A percentile compares a stretch with the other conserved stretches of the same genome.
phyloP scores from a whole-genome alignment of 2,797 vertebrate species.

The Eleutherodactylus coqui region DNA sequence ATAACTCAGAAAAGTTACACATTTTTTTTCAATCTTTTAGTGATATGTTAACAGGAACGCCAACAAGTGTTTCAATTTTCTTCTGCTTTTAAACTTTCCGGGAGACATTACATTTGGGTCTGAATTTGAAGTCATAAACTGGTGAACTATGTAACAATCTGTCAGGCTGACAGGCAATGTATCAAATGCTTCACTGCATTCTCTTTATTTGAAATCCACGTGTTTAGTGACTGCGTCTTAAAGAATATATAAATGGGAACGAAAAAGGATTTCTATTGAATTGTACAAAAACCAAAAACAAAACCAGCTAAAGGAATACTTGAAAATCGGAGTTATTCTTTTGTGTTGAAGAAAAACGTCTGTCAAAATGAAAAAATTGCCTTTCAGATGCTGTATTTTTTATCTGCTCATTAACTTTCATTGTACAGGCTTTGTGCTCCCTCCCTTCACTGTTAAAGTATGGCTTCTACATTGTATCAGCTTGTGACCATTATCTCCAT shows the following conservation, averaged over 20 bases:
- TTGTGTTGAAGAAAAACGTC: background rate
- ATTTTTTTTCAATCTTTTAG: constrained; percentile 31
- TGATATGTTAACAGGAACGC: constrained; percentile 48
- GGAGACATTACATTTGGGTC: constrained; percentile 42
- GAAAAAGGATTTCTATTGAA: background rate
- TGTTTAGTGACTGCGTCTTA: constrained; percentile 20
- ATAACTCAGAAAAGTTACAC: constrained; percentile 10
- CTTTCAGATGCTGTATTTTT: background rate
- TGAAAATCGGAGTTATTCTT: background rate
- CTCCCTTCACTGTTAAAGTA: background rate
- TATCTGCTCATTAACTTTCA: background rate
- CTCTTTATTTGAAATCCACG: constrained; percentile 18
- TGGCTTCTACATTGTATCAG: background rate
- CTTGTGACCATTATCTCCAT: background rate
- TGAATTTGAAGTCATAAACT: constrained; percentile 49
- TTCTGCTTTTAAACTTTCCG: constrained; percentile 19
- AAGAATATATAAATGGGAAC: constrained; percentile 11
- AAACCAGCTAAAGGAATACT: background rate
- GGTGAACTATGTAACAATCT: constrained; percentile 55
- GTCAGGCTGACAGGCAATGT: constrained; percentile 46
- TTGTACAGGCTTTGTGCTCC: background rate
- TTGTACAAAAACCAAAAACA: background rate
- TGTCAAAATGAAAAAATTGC: background rate
- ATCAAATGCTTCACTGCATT: constrained; percentile 38
- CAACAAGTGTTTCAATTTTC: constrained; percentile 47